Base-by-base conservation (phyloP, 2,113 vertebrate genomes). In the Okapia johnstoni region DNA sequence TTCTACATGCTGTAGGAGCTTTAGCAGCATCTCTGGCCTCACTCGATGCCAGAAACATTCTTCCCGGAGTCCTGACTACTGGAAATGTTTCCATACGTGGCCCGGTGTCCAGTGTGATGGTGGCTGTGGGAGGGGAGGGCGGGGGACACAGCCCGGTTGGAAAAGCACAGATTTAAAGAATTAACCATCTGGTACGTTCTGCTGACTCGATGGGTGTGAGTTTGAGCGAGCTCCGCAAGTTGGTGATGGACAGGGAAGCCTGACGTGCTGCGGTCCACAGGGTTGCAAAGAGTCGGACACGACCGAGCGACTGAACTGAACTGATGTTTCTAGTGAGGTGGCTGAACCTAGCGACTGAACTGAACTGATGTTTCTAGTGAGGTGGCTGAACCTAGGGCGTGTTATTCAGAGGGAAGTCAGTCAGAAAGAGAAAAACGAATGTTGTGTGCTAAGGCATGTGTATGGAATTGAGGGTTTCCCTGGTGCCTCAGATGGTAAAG, bases 1-100 rank as follows among this genome's bases (percentile, higher is more conserved):
- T 55, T 6, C 21, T 8, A 2, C 9, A 73, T 0, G 0, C 4
- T 9, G 0, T 1, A 6, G 30, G 36, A 6, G 25, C 2, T 57
- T 77, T 0, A 2, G 23, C 28, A 54, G 79, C 17, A 0, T 58
- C 50, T 50, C 33, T 15, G 43, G 52, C 48, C 8, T 92, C 25
- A 3, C 28, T 7, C 2, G 58, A 46, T 30, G 33, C 46, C 60
- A 33, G 7, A 3, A 6, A 8, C 10, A 3, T 11, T 36, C 60
- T 12, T 28, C 33, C 46, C 1, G 0, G 46, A 4, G 13, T 48
- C 87, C 43, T 11, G 55, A 46, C 33, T 36, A 15, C n/a, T 33
- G 10, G 23, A 52, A 46, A 12, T 36, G 52, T 66, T 66, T 19
- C 26, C 12, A 57, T 55, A 50, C 77, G 4, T 3, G 4, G 58